Evolutionary conservation across 1,140 invertebrate genomes (phyloP).

Genomic region (Bombus terrestris): DNA sequence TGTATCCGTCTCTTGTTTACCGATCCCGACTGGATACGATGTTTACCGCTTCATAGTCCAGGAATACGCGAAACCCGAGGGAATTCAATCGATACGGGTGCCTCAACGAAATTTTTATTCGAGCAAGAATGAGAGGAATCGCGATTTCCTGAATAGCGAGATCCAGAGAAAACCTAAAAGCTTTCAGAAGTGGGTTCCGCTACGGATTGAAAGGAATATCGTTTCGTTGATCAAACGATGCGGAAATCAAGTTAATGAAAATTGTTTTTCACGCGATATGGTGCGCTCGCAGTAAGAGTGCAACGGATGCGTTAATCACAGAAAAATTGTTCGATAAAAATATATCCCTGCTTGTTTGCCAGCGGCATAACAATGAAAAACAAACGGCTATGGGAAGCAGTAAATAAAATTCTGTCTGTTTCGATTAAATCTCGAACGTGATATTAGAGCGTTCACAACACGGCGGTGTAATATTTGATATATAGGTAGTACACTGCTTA

Average conservation of each 20-base stretch:
- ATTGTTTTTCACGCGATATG: neutral
- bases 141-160: neutral
- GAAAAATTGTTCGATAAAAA: neutral
- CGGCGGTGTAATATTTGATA: neutral
- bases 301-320: neutral
- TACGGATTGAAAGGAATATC: neutral
- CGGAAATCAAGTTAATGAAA: neutral
- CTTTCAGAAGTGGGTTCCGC: neutral
- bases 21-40: neutral
- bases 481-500: neutral
- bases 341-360: neutral
- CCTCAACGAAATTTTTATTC: neutral
- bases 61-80: neutral
- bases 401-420: neutral
- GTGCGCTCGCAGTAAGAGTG: neutral
- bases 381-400: neutral
- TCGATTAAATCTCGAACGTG: neutral
- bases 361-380: neutral
- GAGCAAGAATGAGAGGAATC: neutral
- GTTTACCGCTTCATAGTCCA: neutral
- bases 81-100: neutral
- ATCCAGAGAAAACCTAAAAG: neutral
- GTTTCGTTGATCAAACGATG: neutral
- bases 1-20: constrained; percentile 28
- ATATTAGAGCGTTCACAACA: neutral